These are phyloP conservation scores for Poliocrania exsul DNA, from an alignment of 2,797 vertebrate species.

Conservation along the genomic window DNA sequence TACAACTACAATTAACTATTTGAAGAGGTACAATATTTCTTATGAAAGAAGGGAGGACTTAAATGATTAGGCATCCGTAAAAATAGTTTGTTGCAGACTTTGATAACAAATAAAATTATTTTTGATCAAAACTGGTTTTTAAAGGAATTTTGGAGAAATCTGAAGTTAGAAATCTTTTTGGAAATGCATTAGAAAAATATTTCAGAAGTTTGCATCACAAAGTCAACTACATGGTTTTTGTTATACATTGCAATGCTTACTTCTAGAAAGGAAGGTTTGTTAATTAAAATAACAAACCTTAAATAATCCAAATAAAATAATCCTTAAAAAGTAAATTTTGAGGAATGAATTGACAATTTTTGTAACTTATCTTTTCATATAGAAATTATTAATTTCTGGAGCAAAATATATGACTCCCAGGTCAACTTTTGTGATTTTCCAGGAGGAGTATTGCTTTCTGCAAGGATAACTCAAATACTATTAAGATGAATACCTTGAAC, in stretches of 20 bases:
- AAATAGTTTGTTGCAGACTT: neutral
- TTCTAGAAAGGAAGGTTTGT: neutral
- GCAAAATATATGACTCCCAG: neutral
- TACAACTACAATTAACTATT: neutral
- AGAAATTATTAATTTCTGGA: neutral
- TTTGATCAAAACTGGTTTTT: neutral
- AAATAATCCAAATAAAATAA: no score
- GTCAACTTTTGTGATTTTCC: neutral
- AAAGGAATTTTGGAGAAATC: neutral
- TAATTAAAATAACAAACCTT: neutral
- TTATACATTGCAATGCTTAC: neutral
- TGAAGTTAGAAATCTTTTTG: neutral
- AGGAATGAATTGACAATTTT: neutral
- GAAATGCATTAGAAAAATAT: neutral
- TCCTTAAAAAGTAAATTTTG: neutral
- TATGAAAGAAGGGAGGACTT: neutral
- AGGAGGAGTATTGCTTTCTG: neutral
- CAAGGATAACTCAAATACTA: neutral
- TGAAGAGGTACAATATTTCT: neutral
- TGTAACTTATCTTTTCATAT: neutral
- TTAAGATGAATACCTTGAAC: neutral
- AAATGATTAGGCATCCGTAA: neutral
- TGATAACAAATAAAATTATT: neutral
- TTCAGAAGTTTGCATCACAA: neutral
- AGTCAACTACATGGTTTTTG: neutral